Percentiles rank a stretch among this genome's conserved stretches.
Evolutionary conservation across 2,888 invertebrate genomes (phyloP).

Genomic region (Drosophila lutescens): DNA sequence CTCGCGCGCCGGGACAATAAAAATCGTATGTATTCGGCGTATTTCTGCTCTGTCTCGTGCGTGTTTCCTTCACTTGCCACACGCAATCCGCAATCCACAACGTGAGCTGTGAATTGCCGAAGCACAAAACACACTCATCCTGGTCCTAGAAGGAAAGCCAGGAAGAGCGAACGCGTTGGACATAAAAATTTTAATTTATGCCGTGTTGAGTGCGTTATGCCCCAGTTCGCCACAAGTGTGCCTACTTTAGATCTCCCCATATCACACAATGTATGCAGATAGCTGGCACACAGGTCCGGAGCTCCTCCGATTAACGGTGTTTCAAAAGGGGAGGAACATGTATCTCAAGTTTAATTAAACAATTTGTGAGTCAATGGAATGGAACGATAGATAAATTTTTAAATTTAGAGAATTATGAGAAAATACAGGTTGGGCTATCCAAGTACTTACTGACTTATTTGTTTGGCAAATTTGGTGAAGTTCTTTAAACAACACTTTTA

Average conservation of each 20-base stretch:
- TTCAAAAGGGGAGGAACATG: background rate
- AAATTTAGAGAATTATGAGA: no score
- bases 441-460: no score
- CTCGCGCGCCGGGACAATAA: constrained; percentile 65
- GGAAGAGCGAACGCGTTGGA: constrained; percentile 22
- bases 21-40: constrained; percentile 57
- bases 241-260: constrained; percentile 51
- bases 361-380: background rate
- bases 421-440: no score
- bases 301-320: background rate
- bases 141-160: background rate
- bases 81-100: constrained; percentile 41
- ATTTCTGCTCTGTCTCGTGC: constrained; percentile 47
- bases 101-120: constrained; percentile 61
- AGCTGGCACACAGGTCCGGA: constrained; percentile 12
- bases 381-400: background rate
- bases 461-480: no score
- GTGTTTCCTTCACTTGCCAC: constrained; percentile 70
- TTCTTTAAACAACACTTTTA: no score
- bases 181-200: constrained; percentile 75
- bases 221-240: constrained; percentile 66
- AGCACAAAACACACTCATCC: constrained; percentile 15
- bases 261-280: constrained; percentile 41
- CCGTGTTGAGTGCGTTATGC: constrained; percentile 76
- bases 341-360: background rate